Percentiles rank a stretch among this genome's conserved stretches.
These are phyloP conservation scores for Dione vanillae DNA, from an alignment of 2,888 invertebrate species.

Conservation along the genomic window DNA sequence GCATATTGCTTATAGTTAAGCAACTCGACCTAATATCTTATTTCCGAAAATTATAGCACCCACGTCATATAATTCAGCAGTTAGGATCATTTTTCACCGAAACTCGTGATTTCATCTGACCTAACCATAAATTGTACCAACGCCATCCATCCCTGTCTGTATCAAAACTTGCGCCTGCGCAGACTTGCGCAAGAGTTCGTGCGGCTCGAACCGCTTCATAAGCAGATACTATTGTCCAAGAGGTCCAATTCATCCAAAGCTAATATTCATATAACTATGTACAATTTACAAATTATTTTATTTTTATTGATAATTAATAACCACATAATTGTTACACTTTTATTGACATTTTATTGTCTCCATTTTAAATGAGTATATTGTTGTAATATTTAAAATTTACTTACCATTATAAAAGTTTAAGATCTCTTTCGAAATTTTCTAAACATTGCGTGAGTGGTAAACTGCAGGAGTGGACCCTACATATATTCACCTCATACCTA, in stretches of 20 bases:
- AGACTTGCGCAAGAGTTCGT: constrained; percentile 60
- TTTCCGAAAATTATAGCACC: constrained; percentile 41
- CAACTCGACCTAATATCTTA: constrained; percentile 23
- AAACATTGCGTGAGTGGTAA: too few relatives aligned
- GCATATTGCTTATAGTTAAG: not conserved
- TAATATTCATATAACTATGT: constrained; percentile 38
- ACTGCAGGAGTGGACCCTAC: not conserved
- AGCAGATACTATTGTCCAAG: constrained; percentile 44
- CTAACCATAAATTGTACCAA: constrained; percentile 50
- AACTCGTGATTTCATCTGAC: constrained; percentile 57
- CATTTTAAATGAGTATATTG: too few relatives aligned
- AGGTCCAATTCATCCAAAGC: constrained; percentile 47
- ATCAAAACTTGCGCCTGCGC: constrained; percentile 45
- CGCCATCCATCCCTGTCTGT: constrained; percentile 54
- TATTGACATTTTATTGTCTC: too few relatives aligned
- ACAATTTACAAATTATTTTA: too few relatives aligned
- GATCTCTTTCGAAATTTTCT: too few relatives aligned
- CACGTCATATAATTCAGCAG: constrained; percentile 37
- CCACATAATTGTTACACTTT: too few relatives aligned
- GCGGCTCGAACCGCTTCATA: constrained; percentile 48
- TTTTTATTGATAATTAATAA: too few relatives aligned
- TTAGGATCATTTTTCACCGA: constrained; percentile 51
- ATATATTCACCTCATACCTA: not conserved
- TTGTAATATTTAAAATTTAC: too few relatives aligned
- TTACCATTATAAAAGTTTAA: too few relatives aligned